Evolutionary conservation across 35 echinoderm and acorn worm genomes (phyloP).

Genomic region (Stichopus chloronotus): DNA sequence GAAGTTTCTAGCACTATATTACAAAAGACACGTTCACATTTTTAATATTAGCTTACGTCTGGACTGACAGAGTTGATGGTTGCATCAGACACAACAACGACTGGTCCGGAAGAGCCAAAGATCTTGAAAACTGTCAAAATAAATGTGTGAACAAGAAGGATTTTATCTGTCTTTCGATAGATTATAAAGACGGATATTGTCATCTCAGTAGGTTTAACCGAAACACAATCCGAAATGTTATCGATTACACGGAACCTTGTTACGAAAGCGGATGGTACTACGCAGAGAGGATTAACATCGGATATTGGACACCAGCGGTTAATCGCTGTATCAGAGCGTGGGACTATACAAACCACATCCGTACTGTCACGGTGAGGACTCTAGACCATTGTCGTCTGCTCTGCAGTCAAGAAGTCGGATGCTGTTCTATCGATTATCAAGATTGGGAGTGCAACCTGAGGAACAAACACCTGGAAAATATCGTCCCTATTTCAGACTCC

Average conservation of each 20-base stretch:
- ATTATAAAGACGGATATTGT: neutral
- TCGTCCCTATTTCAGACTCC: too few species aligned
- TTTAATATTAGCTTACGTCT: too few species aligned
- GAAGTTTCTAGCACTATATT: too few species aligned
- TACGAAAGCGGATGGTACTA: too few species aligned
- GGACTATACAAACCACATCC: neutral
- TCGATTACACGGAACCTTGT: neutral
- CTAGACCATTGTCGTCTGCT: neutral
- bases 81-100: neutral
- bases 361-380: neutral
- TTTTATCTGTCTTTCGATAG: neutral
- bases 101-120: too few species aligned
- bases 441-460: too few species aligned
- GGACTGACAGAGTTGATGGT: too few species aligned
- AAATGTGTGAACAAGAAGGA: neutral
- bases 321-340: neutral
- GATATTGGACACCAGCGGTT: neutral
- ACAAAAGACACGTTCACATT: too few species aligned
- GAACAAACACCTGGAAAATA: too few species aligned
- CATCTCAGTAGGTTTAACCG: neutral
- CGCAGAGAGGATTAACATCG: too few species aligned
- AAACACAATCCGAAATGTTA: neutral
- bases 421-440: too few species aligned
- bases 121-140: neutral
- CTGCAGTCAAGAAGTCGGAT: too few species aligned